Evolutionary conservation across 1,140 invertebrate species (phyloP).

Genomic region (Drosophila insularis): DNA sequence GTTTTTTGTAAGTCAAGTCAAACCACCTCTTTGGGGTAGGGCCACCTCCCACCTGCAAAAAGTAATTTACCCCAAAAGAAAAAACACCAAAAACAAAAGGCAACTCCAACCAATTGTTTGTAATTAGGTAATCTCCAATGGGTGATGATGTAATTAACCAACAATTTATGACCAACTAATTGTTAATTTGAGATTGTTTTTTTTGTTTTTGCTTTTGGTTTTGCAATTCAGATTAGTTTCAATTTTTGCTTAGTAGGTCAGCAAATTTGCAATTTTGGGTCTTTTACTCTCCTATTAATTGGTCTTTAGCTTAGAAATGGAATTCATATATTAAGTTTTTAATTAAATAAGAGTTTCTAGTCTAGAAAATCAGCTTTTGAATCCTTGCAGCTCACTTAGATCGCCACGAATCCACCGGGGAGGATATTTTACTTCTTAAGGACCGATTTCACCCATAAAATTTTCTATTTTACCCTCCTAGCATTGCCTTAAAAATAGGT

Average conservation of each 20-base stretch:
- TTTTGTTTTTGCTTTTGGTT: background rate
- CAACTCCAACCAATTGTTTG: background rate
- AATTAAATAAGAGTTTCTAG: no score
- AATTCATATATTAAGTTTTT: no score
- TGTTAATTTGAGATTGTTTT: slow-evolving; percentile 6
- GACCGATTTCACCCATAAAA: no score
- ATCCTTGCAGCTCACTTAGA: no score
- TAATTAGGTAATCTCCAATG: slow-evolving; percentile 5
- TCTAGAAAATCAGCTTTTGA: no score
- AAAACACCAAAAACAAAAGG: background rate
- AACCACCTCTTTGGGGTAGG: slow-evolving; percentile 10
- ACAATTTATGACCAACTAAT: slow-evolving; percentile 3
- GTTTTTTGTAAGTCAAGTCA: slow-evolving; percentile 25
- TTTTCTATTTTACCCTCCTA: no score
- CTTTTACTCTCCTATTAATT: no score
- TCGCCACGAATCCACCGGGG: no score
- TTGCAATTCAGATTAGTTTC: background rate
- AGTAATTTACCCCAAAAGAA: slow-evolving; percentile 1
- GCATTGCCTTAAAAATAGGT: no score
- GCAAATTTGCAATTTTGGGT: background rate
- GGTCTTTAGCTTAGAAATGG: no score
- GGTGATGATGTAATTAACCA: slow-evolving; percentile 6
- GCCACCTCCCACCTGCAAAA: slow-evolving; percentile 5
- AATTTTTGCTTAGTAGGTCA: background rate
- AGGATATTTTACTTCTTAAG: no score